Base-by-base conservation (phyloP, 2,113 vertebrate species). In the Trochalopteron elliotii region DNA sequence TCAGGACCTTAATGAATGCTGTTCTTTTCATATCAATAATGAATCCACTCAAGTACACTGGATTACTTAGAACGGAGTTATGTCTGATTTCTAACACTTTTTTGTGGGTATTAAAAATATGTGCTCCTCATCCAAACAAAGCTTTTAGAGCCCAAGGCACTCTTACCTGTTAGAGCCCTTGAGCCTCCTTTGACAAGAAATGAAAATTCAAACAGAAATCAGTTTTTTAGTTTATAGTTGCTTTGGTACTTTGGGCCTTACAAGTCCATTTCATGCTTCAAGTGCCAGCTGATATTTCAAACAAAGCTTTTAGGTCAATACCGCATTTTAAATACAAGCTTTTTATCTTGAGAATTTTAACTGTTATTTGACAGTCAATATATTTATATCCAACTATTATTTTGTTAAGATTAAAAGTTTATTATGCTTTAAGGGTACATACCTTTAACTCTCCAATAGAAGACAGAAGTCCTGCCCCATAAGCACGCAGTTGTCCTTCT, bases 381-480 rank as follows among this genome's bases (percentile, higher is more conserved):
- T 83, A 87, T 77, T 94, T 90, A 78, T 33, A 93, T 76, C 33
- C 65, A 94, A 57, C 91, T 90, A 45, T 90, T 94, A 95, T 70
- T 90, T 84, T 82, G 28, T 68, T 63, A 91, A 93, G 69, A 96
- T 93, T 78, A 47, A 52, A 78, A 90, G 71, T 78, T 96, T 90
- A 90, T 89, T 87, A 30, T 94, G 53, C 57, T 86, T 94, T 74
- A 83, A 87, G n/a, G 65, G 56, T 67, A 92, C 94, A 11, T 98
- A 99, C 99, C 99, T 98, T 98, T 86, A 99, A 94, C 88, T 99
- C 99, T 63, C 99, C 99, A 40, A 99, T 99, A 52, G 99, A 99
- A 35, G 99, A 99, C 77, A 99, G 98, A 25, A 99, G 97, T 20
- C 99, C 99, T 18, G 99, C 99, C 31, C 99, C 99, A 2, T 99